phyloP scores from a whole-genome alignment of 2,888 invertebrate species.

The Drosophila kuntzei region DNA sequence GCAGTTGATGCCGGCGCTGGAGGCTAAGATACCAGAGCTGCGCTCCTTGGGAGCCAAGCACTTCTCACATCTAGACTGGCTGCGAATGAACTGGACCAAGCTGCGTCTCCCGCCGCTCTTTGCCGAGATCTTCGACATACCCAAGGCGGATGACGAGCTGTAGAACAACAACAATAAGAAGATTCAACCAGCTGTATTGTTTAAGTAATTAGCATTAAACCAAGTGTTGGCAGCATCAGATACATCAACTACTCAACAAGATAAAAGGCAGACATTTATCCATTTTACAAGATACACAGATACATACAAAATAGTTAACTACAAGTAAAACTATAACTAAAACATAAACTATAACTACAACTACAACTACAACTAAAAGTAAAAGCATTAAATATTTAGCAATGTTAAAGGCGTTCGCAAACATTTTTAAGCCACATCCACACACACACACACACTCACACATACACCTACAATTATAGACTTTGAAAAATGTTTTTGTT shows the following conservation, averaged over 20 bases:
- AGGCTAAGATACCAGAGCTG: slow-evolving; percentile 90
- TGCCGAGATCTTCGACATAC: slow-evolving; percentile 98
- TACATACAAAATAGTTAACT: slow-evolving; percentile 52
- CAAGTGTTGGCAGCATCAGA: slow-evolving; percentile 25
- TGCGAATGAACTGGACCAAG: slow-evolving; percentile 94
- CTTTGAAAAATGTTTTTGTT: slow-evolving; percentile 44
- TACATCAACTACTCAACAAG: slow-evolving; percentile 62
- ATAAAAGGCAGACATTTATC: slow-evolving; percentile 5
- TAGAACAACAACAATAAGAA: slow-evolving; percentile 56
- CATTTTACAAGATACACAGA: slow-evolving; percentile 51
- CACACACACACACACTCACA: slow-evolving; percentile 15
- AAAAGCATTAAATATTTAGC: slow-evolving; percentile 59
- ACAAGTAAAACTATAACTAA: slow-evolving; percentile 47
- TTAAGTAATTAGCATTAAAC: slow-evolving; percentile 61
- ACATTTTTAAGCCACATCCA: slow-evolving; percentile 36
- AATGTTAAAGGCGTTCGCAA: slow-evolving; percentile 55
- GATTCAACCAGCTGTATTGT: slow-evolving; percentile 28
- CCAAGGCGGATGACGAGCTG: slow-evolving; percentile 91
- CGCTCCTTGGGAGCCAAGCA: slow-evolving; percentile 93
- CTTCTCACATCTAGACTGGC: slow-evolving; percentile 94
- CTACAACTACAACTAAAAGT: slow-evolving; percentile 31
- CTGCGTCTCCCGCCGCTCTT: slow-evolving; percentile 95
- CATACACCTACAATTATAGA: slow-evolving; percentile 33
- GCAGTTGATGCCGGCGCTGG: slow-evolving; percentile 86
- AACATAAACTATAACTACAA: slow-evolving; percentile 25